Base-by-base conservation (phyloP, 2,113 vertebrate species). In the Sinocyclocheilus rhinocerous region DNA sequence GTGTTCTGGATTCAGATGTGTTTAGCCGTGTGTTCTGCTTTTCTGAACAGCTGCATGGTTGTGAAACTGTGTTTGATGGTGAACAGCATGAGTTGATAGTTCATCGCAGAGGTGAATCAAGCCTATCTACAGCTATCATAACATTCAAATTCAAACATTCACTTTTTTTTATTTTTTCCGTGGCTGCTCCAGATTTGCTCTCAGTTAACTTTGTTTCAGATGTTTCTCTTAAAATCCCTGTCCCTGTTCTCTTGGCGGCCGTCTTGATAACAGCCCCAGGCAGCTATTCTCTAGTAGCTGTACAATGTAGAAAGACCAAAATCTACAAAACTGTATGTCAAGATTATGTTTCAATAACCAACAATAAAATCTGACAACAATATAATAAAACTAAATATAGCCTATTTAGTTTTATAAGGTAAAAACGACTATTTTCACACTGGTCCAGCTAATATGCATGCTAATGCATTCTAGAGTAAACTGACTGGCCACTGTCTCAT, bases 51-150 rank as follows among this genome's bases (percentile, higher is more conserved):
- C 81, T 82, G 81, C 15, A 6, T 45, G 78, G n/a, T 86, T 81
- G 85, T 63, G 67, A 29, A 42, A 81, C 63, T 11, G 39, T 85
- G 67, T 86, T 86, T 86, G n/a, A 73, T 73, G 77, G 69, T 63
- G 85, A 81, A 63, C 85, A 61, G 69, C 85, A 45, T 65, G 85
- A 50, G 85, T 13, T 63, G 29, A 63, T 6, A 22, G 55, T 75
- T 73, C 39, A 55, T 26, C 29, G 4, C 29, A 42, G 67, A 33
- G 20, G 36, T 70, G 52, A 45, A 57, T n/a, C 39, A n/a, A n/a
- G 59, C 55, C 1, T 26, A 81, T 57, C 55, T 39, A 33, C 85
- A 86, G 85, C 85, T 86, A 81, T 81, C 69, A 81, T 72, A 86
- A 81, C 85, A 86, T 33, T 65, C 55, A 36, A 11, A 79, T 79